Evolutionary conservation across 2,888 invertebrate species (phyloP), one percentile per base, ranked within the genome.

Genomic region (Celastrina argiolus): DNA sequence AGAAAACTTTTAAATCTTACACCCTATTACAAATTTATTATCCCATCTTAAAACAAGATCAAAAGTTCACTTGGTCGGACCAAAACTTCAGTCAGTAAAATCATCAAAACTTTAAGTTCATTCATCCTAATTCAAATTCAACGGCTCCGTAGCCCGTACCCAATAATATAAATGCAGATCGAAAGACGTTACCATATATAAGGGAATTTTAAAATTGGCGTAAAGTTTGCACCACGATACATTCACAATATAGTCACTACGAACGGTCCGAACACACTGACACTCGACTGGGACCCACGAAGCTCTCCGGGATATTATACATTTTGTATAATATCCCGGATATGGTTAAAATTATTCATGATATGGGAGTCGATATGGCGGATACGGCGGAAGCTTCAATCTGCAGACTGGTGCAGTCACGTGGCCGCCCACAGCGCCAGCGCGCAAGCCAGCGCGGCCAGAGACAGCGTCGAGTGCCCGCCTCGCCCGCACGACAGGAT

Each of bases 401-500:
- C 73, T 73, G 73, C 64, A 66, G 69, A 63, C 56, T 56, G 22
- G 73, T 70, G 78, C 79, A 90, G 88, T 90, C 90, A 91, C 90
- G 90, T 85, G 76, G 77, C 75, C 66, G 81, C 64, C 31, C 70
- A 59, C 66, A 73, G 69, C 73, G 73, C 74, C 41, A 78, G 72
- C 67, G 80, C 81, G 69, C 83, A 74, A 66, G 80, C 72, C 68
- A 84, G 74, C 70, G 78, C 76, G 61, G 75, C 71, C 71, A 77
- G 71, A 34, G 81, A 65, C 6, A 88, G 81, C 58, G 74, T 73
- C 56, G 75, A 69, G 51, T 81, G 81, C 0, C 75, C 81, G 14
- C 86, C 88, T 72, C 92, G 92, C 2, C 94, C 94, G 78, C 94
- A 94, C 34, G 94, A 92, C 73, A 90, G 92, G 73, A 94, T 94